Conservation (phyloP, 2,113 vertebrate species). For the Rutilus rutilus region DNA sequence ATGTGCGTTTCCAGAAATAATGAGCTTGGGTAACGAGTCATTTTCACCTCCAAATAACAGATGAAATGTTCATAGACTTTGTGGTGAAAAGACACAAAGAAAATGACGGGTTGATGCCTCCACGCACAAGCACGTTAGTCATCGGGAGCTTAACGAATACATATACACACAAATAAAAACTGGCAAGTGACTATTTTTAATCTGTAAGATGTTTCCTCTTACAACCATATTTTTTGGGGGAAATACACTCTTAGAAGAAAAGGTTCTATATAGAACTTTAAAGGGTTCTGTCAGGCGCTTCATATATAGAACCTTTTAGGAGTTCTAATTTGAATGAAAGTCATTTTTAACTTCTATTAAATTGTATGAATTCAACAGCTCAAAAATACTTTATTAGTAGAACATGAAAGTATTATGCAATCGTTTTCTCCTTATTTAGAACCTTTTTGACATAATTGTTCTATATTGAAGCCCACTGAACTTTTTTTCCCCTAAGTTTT, state of each 20-base stretch:
- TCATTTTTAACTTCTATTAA: too few relatives aligned
- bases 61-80: constrained; percentile 9
- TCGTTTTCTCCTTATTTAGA: too few relatives aligned
- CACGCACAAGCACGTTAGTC: not conserved
- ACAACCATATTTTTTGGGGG: not conserved
- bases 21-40: not conserved
- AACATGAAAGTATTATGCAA: too few relatives aligned
- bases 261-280: too few relatives aligned
- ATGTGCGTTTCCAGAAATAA: not conserved
- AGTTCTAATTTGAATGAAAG: too few relatives aligned
- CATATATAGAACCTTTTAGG: too few relatives aligned
- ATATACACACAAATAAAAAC: not conserved
- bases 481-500: not conserved
- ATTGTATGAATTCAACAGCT: too few relatives aligned
- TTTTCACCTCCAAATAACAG: not conserved
- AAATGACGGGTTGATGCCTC: not conserved
- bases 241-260: not conserved
- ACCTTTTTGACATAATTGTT: too few relatives aligned
- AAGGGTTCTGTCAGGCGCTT: too few relatives aligned
- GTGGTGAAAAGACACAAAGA: not conserved
- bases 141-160: not conserved
- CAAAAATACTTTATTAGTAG: too few relatives aligned
- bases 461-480: too few relatives aligned
- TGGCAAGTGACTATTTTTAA: not conserved
- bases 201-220: not conserved